These are phyloP conservation scores for Amblyraja radiata DNA, from an alignment of 2,797 vertebrate species.

Conservation along the genomic window DNA sequence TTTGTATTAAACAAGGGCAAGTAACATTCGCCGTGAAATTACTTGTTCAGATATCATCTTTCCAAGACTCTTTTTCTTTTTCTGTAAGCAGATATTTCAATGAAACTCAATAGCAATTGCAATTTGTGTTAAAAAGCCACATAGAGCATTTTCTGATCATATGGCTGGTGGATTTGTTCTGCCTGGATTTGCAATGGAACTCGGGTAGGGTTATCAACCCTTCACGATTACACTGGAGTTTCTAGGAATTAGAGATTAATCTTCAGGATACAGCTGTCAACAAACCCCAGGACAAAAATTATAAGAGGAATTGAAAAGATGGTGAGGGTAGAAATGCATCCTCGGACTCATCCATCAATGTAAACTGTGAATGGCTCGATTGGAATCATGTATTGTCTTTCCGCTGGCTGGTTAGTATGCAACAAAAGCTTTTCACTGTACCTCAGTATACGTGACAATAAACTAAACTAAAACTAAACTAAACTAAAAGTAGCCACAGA, in stretches of 20 bases:
- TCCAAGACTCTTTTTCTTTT: neutral
- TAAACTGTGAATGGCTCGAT: too few relatives aligned
- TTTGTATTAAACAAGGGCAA: conserved; percentile 12
- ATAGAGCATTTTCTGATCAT: neutral
- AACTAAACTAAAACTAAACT: too few relatives aligned
- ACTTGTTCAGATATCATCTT: neutral
- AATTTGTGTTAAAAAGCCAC: neutral
- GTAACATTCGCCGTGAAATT: neutral
- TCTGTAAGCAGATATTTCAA: neutral
- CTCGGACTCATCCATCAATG: too few relatives aligned
- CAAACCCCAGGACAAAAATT: neutral
- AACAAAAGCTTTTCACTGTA: too few relatives aligned
- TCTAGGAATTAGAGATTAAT: neutral
- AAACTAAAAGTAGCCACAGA: too few relatives aligned
- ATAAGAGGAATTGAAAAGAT: neutral
- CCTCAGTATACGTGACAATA: too few relatives aligned
- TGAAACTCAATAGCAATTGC: neutral
- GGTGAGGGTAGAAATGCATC: neutral
- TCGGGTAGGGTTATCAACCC: neutral
- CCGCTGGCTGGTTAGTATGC: too few relatives aligned
- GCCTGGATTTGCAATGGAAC: neutral
- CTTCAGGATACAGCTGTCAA: neutral
- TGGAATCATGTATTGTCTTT: too few relatives aligned
- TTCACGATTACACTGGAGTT: neutral
- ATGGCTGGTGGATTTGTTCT: neutral